phyloP scores from a whole-genome alignment of 2,888 invertebrate genomes.

The Sphecodes monilicornis region DNA sequence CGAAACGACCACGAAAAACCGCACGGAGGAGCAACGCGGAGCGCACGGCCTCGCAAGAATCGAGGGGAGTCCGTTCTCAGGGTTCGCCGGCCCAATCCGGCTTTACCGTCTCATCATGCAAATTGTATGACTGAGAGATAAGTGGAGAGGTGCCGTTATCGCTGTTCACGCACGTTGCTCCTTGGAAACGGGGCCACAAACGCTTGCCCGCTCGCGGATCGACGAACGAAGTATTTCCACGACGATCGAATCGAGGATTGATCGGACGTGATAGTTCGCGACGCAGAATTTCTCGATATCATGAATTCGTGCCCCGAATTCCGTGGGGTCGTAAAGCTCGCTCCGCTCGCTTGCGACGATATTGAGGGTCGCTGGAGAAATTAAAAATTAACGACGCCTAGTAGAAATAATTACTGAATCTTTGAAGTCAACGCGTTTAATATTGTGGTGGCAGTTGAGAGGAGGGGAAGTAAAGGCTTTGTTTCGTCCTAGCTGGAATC shows the following conservation, averaged over 20 bases:
- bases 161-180: slow-evolving; percentile 48
- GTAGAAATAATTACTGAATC: too few species aligned
- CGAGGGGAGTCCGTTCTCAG: slow-evolving; percentile 53
- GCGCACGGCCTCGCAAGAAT: slow-evolving; percentile 6
- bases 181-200: slow-evolving; percentile 42
- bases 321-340: too few species aligned
- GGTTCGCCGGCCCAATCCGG: slow-evolving; percentile 68
- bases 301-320: too few species aligned
- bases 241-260: not conserved
- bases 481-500: too few species aligned
- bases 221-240: not conserved
- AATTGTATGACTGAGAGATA: slow-evolving; percentile 74
- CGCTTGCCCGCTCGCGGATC: slow-evolving; percentile 19
- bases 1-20: slow-evolving; percentile 32
- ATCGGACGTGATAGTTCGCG: not conserved
- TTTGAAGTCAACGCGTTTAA: too few species aligned
- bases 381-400: too few species aligned
- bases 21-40: slow-evolving; percentile 8
- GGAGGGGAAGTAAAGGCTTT: too few species aligned
- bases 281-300: not conserved
- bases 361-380: too few species aligned
- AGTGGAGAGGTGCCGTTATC: slow-evolving; percentile 61
- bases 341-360: too few species aligned
- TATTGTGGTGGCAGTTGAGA: too few species aligned
- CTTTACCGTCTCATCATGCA: slow-evolving; percentile 77